Conservation (phyloP, 2,888 invertebrate species). For the Acanthosepion lycidas region DNA sequence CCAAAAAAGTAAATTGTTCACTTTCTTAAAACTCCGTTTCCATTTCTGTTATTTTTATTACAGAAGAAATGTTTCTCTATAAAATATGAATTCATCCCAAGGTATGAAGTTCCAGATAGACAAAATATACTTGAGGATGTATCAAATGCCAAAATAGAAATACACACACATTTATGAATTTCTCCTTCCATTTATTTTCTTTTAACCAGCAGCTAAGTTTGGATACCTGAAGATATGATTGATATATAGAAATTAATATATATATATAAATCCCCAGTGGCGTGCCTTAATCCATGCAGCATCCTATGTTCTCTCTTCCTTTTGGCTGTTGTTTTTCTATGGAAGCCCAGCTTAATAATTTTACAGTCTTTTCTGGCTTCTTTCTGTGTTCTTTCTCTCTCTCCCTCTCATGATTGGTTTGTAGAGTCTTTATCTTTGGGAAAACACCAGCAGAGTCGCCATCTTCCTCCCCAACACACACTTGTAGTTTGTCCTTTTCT, state of each 20-base stretch:
- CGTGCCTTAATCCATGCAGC: not conserved
- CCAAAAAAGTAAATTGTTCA: too few species aligned
- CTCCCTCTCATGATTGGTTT: not conserved
- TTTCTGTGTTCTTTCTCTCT: not conserved
- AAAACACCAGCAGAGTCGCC: not conserved
- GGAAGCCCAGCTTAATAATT: conserved; percentile 39
- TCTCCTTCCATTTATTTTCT: not conserved
- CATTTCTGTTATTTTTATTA: too few species aligned
- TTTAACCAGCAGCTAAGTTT: not conserved
- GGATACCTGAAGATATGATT: not conserved
- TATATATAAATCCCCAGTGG: not conserved
- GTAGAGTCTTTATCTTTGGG: not conserved
- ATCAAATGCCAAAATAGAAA: not conserved
- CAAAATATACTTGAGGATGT: too few species aligned
- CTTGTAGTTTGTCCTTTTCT: not conserved
- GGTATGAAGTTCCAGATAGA: too few species aligned
- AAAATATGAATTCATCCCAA: too few species aligned
- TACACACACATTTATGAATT: not conserved
- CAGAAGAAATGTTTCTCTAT: too few species aligned
- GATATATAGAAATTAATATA: not conserved
- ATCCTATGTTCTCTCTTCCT: not conserved
- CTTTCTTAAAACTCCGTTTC: too few species aligned
- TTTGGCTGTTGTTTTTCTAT: conserved; percentile 38
- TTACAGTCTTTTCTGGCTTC: conserved; percentile 41
- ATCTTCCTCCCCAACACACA: not conserved